phyloP scores from a whole-genome alignment of 2,888 invertebrate species.

The Drosophila differens region DNA sequence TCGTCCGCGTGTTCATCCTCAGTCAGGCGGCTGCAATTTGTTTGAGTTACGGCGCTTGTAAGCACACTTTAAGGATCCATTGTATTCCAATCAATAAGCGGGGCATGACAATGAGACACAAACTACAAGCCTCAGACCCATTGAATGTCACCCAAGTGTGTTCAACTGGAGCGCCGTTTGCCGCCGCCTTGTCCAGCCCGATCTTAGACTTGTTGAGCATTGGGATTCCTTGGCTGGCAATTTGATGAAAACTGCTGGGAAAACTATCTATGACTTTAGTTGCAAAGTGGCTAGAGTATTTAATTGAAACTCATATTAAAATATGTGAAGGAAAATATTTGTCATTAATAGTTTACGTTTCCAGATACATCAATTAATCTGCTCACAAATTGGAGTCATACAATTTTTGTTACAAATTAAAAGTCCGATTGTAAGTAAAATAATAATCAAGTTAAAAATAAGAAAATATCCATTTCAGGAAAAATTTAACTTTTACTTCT shows the following conservation, averaged over 20 bases:
- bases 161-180: constrained; percentile 71
- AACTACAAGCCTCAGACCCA: constrained; percentile 53
- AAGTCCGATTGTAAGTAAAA: neutral
- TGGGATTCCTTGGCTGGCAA: neutral
- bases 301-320: neutral
- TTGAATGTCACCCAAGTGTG: constrained; percentile 66
- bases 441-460: neutral
- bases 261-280: constrained; percentile 3
- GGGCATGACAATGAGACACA: constrained; percentile 77
- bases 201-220: neutral
- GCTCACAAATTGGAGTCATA: neutral
- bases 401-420: neutral
- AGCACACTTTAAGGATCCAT: constrained; percentile 86
- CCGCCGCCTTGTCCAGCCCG: constrained; percentile 37
- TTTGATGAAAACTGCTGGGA: neutral
- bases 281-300: neutral
- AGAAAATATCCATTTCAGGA: neutral
- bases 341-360: neutral
- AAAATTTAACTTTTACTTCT: neutral
- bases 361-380: too few relatives aligned
- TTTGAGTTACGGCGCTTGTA: constrained; percentile 86
- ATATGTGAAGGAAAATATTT: neutral
- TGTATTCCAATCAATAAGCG: constrained; percentile 84
- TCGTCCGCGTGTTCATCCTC: constrained; percentile 29
- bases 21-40: constrained; percentile 84